phyloP scores from a whole-genome alignment of 2,113 vertebrate species.

The Zootoca vivipara region DNA sequence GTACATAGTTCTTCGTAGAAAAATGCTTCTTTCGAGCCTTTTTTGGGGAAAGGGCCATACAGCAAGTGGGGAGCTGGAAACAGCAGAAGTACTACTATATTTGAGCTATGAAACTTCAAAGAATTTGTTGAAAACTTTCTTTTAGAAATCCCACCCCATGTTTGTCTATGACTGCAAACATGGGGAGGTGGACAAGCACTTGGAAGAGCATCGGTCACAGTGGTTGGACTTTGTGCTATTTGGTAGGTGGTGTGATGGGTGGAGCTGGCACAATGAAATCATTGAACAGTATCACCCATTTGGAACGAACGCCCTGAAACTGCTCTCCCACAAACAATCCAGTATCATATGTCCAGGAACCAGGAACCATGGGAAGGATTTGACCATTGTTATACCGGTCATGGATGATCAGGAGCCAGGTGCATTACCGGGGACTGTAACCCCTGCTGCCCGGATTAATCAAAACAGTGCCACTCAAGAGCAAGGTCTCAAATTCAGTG shows the following conservation, averaged over 20 bases:
- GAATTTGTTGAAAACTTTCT: too few species aligned
- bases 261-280: not conserved
- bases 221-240: not conserved
- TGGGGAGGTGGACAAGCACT: not conserved
- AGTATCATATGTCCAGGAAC: not conserved
- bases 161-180: not conserved
- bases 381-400: not conserved
- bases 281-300: not conserved
- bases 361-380: not conserved
- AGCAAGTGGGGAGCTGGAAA: not conserved
- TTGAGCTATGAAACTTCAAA: too few species aligned
- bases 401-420: not conserved
- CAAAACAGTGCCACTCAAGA: constrained; percentile 17
- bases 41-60: not conserved
- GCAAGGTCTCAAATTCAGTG: constrained; percentile 17
- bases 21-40: not conserved
- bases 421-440: not conserved
- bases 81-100: not conserved
- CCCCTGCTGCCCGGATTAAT: constrained; percentile 21
- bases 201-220: not conserved
- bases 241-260: not conserved
- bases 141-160: not conserved
- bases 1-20: not conserved
- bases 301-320: not conserved
- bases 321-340: not conserved